phyloP scores from a whole-genome alignment of 2,888 invertebrate genomes.

The Meandrusa payeni region DNA sequence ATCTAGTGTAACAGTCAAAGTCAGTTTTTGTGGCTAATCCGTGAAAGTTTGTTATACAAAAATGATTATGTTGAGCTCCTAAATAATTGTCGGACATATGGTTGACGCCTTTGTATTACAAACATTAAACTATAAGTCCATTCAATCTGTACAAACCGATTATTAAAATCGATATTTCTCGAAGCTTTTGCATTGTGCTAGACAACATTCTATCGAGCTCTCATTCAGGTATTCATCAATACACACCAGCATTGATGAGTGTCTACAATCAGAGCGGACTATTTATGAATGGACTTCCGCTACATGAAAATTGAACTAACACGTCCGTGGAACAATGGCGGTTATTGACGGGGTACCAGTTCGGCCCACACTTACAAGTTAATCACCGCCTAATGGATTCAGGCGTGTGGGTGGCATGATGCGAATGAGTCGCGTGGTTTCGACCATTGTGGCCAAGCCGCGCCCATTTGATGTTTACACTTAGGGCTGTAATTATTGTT shows the following conservation, averaged over 20 bases:
- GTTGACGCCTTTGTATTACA: conserved; percentile 25
- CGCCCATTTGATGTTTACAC: conserved; percentile 38
- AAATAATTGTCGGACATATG: no score
- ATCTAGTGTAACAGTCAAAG: no score
- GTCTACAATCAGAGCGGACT: conserved; percentile 13
- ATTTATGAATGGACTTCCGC: conserved; percentile 23
- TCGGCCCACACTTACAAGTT: conserved; percentile 66
- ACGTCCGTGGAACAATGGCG: conserved; percentile 29
- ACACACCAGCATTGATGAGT: conserved; percentile 13
- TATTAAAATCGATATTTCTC: conserved; percentile 9
- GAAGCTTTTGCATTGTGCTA: conserved; percentile 17
- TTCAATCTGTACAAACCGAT: not conserved
- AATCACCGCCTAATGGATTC: conserved; percentile 66
- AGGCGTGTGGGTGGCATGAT: conserved; percentile 53
- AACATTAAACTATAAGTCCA: not conserved
- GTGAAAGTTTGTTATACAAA: no score
- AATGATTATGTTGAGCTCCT: no score
- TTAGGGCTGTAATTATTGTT: conserved; percentile 26
- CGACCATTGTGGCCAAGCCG: conserved; percentile 36
- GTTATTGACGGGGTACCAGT: conserved; percentile 30
- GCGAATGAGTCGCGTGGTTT: conserved; percentile 37
- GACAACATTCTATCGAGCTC: not conserved
- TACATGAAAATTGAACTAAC: conserved; percentile 21
- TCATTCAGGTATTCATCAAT: conserved; percentile 13
- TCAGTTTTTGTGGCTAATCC: no score